Evolutionary conservation across 2,797 vertebrate genomes (phyloP).

Genomic region (Sylvilagus floridanus): DNA sequence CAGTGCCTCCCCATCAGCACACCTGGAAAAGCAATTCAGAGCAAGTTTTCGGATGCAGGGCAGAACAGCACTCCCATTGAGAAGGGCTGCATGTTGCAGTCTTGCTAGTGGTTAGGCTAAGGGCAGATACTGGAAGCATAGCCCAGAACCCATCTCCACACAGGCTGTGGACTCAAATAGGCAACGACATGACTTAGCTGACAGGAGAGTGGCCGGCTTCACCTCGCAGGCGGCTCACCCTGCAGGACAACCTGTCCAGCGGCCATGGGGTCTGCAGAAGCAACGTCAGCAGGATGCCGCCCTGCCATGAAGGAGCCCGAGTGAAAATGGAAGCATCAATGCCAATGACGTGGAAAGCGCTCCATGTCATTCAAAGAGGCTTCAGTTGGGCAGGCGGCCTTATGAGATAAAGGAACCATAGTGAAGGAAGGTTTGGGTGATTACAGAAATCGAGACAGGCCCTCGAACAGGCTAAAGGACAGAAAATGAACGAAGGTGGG

Average conservation of each 20-base stretch:
- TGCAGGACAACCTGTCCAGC: not conserved
- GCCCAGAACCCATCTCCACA: not conserved
- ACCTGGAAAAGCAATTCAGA: slow-evolving; percentile 8
- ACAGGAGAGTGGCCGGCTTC: not conserved
- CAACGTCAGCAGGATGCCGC: not conserved
- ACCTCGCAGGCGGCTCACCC: not conserved
- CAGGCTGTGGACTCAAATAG: not conserved
- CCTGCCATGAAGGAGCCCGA: not conserved
- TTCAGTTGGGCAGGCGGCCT: not conserved
- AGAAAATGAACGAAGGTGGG: not conserved
- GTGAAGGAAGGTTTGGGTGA: not conserved
- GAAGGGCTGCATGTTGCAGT: not conserved
- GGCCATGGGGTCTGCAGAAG: not conserved
- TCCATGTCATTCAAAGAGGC: not conserved
- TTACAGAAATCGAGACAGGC: not conserved
- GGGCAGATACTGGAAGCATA: not conserved
- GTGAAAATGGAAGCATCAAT: not conserved
- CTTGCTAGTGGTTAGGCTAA: not conserved
- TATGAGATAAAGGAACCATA: not conserved
- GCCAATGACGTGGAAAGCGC: not conserved
- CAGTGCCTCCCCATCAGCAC: not conserved
- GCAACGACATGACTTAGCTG: not conserved
- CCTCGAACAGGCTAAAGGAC: not conserved
- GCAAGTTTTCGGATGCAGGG: not conserved
- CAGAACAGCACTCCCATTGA: not conserved